Evolutionary conservation across 37 sponge, comb jelly and placozoan species (phyloP), one percentile per base, ranked within the genome.

Genomic region (Cladorhizidae sp.): DNA sequence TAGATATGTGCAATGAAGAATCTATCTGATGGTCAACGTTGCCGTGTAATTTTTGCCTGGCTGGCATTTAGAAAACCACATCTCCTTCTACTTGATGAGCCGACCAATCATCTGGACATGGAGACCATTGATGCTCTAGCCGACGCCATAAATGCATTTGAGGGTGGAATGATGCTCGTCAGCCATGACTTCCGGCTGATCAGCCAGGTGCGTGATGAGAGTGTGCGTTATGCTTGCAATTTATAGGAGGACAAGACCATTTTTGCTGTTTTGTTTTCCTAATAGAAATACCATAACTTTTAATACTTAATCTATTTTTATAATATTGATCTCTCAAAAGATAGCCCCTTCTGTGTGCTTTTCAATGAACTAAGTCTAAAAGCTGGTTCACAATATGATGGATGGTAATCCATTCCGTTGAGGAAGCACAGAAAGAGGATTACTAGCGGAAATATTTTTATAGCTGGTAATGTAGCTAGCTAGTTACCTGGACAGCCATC

Each of bases 111-210:
- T 51, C 84, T 97, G 40, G 97, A 97, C 68, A 94, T 97, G 73
- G 97, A 97, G 81, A 97, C 97, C 55, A 97, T 97, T 45, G 97
- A 97, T 77, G 89, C 94, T 2, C 82, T 97, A 28, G 97, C 94
- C 45, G 86, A 83, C 11, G 97, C 97, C 62, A 85, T 97, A 74
- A 88, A 92, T 32, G 39, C 75, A 52, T 97, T 90, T 55, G 89
- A 91, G 37, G 97, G 97, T 54, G 97, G 97, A 6, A 80, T 97
- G 86, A 80, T 97, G 40, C 76, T 97, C 17, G 97, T 97, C 59
- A 94, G 95, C 63, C 97, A 97, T 79, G 97, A 97, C 86, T 97
- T 97, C 90, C 78, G 97, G 75, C 88, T 97, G 33, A 97, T 97
- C 49, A 94, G 91, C 55, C 97, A 96, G 88, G 95, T 95, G 39